Percentiles rank a stretch among this genome's conserved stretches.
Evolutionary conservation across 2,888 invertebrate species (phyloP).

Genomic region (Apotomis turbidana): DNA sequence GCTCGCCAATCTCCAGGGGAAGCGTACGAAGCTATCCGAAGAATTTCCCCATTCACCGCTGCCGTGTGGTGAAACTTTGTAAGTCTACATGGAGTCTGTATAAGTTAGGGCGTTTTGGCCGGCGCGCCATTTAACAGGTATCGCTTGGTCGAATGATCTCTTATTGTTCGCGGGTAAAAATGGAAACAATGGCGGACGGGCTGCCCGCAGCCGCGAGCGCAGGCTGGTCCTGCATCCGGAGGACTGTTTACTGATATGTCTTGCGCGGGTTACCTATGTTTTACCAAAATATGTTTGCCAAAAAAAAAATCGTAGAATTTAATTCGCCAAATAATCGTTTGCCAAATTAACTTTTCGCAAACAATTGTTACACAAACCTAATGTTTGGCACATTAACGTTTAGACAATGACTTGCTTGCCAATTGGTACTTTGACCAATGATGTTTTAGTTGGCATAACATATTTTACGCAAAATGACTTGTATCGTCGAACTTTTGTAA

Average conservation of each 20-base stretch:
- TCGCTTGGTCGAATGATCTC: conserved; percentile 42
- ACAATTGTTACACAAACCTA: too few species aligned
- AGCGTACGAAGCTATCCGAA: conserved; percentile 25
- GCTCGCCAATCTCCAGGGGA: conserved; percentile 12
- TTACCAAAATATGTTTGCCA: too few species aligned
- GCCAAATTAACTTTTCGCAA: too few species aligned
- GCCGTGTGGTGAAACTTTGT: background rate
- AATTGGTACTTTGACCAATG: too few species aligned
- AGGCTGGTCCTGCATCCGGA: conserved; percentile 17
- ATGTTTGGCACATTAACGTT: too few species aligned
- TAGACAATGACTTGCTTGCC: too few species aligned
- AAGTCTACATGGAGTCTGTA: conserved; percentile 1
- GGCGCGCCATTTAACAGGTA: conserved; percentile 31
- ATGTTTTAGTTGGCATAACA: too few species aligned
- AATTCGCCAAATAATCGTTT: too few species aligned
- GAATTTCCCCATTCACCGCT: conserved; percentile 32
- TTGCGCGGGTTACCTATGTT: too few species aligned
- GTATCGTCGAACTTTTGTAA: too few species aligned
- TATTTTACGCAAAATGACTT: too few species aligned
- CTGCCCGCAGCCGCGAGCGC: conserved; percentile 36
- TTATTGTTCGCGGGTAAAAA: conserved; percentile 41
- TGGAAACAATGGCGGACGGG: conserved; percentile 40
- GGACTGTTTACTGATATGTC: background rate
- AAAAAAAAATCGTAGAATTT: too few species aligned
- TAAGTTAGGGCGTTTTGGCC: conserved; percentile 1